Base-by-base conservation (phyloP, 1,140 invertebrate species). In the Wasmannia auropunctata region DNA sequence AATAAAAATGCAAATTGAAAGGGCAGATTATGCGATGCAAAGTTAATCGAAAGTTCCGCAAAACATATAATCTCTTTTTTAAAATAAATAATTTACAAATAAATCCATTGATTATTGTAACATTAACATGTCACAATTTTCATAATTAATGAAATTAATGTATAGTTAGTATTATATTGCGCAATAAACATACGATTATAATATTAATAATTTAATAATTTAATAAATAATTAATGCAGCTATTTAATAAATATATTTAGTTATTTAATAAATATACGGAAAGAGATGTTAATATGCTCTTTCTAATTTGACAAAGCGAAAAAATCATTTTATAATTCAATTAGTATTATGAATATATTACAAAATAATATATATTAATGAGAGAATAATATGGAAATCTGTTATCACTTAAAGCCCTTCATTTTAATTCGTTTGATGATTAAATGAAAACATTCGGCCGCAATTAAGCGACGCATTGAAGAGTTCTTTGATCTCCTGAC, bases 101-200 rank as follows among this genome's bases (percentile, higher is more conserved):
- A 34, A 31, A 8, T 16, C 6, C 10, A 31, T 74, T 54, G 54
- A 74, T 74, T 74, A 74, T 37, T 19, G 19, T 34, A 16, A 34
- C 7, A n/a, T 49, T 51, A 51, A 49, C 49, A 72, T 11, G n/a
- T n/a, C n/a, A n/a, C n/a, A n/a, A n/a, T n/a, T n/a, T n/a, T n/a
- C n/a, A n/a, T n/a, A n/a, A n/a, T n/a, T n/a, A n/a, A 54, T 67
- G n/a, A 54, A 54, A 19, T n/a, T 22, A 74, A 74, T 34, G 54
- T 34, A 7, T n/a, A 74, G n/a, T 22, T 74, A 14, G 1, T 34
- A 75, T 75, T 75, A 37, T 49, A 11, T 54, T 54, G 25, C 14
- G 11, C 56, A 34, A 43, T 43, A 43, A 67, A 43, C 25, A 67
- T 25, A 67, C 4, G 22, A 43, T 67, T 25, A 46, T 25, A 67